Evolutionary conservation across 2,888 invertebrate species (phyloP).

Genomic region (Slavum lentiscoides): DNA sequence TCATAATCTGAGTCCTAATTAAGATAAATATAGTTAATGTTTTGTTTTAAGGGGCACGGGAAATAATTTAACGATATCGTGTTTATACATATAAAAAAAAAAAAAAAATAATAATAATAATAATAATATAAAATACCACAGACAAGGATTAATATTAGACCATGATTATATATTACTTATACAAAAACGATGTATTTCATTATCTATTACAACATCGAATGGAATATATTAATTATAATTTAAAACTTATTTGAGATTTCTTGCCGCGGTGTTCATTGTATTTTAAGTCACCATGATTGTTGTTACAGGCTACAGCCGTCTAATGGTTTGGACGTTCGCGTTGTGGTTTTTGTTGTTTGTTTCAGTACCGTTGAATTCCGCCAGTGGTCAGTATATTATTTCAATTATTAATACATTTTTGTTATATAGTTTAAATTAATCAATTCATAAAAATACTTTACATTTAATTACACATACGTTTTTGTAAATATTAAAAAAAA

Average conservation of each 20-base stretch:
- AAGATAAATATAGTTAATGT: no score
- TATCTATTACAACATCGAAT: background rate
- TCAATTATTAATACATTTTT: background rate
- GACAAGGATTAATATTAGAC: slow-evolving; percentile 1
- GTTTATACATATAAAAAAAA: no score
- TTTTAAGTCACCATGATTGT: slow-evolving; percentile 17
- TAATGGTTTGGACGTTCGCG: slow-evolving; percentile 28
- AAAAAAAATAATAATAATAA: no score
- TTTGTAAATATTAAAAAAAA: no score
- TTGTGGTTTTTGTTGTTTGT: slow-evolving; percentile 36
- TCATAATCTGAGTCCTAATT: no score
- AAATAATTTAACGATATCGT: no score
- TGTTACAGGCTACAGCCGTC: slow-evolving; percentile 27
- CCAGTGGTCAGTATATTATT: slow-evolving; percentile 23
- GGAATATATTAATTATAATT: slow-evolving; percentile 1
- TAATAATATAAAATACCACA: background rate
- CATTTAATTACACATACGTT: background rate
- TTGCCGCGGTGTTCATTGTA: slow-evolving; percentile 12
- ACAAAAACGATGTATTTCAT: slow-evolving; percentile 4
- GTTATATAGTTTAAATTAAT: background rate
- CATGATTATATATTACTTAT: background rate
- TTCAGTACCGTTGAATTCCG: background rate
- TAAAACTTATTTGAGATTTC: background rate
- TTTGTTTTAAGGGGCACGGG: no score
- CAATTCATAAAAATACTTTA: background rate